These are phyloP conservation scores for Muschampia plurimacula DNA, from an alignment of 2,888 invertebrate genomes.

Conservation along the genomic window DNA sequence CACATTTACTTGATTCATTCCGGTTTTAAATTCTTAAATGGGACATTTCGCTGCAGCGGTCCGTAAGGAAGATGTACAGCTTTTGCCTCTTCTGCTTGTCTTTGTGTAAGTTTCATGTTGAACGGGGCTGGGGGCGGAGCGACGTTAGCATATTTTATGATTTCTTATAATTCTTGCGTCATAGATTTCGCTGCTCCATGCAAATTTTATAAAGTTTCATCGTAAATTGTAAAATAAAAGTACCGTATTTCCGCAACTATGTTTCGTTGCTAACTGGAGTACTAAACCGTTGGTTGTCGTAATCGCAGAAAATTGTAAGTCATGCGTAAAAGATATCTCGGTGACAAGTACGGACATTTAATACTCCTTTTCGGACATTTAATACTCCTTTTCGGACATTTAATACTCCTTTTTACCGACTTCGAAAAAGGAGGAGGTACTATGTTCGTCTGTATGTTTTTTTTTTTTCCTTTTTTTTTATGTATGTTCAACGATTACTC, in stretches of 20 bases:
- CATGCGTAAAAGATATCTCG: slow-evolving; percentile 30
- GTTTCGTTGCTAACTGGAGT: background rate
- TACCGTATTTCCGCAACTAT: background rate
- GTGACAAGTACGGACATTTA: slow-evolving; percentile 27
- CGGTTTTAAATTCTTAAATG: slow-evolving; percentile 31
- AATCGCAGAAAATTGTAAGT: slow-evolving; percentile 21
- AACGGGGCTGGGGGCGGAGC: background rate
- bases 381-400: too few species aligned
- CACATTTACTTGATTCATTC: slow-evolving; percentile 38
- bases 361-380: slow-evolving; percentile 30
- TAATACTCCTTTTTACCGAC: too few species aligned
- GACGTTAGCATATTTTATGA: slow-evolving; percentile 9
- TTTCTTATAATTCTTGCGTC: background rate
- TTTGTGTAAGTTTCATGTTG: slow-evolving; percentile 24
- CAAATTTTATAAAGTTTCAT: background rate
- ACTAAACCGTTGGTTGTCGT: slow-evolving; percentile 10
- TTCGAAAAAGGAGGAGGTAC: too few species aligned
- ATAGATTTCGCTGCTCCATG: background rate
- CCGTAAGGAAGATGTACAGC: slow-evolving; percentile 19
- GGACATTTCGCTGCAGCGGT: slow-evolving; percentile 33
- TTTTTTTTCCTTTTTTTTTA: too few species aligned
- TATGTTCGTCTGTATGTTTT: too few species aligned
- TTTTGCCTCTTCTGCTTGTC: slow-evolving; percentile 15
- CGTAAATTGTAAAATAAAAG: background rate
- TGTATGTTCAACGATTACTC: too few species aligned